Conservation (phyloP, 2,113 vertebrate species). For the Pluvialis apricaria region DNA sequence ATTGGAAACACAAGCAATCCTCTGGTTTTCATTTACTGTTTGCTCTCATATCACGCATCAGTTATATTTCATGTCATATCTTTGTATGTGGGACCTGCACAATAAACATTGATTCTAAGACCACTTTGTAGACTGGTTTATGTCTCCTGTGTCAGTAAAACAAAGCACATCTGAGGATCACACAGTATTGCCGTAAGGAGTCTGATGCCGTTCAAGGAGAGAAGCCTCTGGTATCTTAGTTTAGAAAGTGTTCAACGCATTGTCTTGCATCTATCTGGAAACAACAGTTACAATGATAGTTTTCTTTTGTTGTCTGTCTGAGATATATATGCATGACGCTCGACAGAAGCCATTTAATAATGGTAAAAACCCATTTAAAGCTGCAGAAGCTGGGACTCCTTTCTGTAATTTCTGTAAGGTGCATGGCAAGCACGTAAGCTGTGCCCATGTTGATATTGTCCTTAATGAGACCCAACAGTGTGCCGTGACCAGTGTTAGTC, state of each 20-base stretch:
- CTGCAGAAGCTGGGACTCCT: background rate
- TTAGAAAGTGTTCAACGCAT: background rate
- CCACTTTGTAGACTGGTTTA: background rate
- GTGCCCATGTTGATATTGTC: background rate
- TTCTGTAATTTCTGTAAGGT: background rate
- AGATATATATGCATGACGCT: background rate
- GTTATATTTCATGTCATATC: background rate
- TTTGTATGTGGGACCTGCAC: background rate
- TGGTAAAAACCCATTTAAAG: background rate
- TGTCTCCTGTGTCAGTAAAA: background rate
- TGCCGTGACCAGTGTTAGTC: background rate
- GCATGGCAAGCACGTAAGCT: background rate
- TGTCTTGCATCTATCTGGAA: background rate
- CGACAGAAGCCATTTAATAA: background rate
- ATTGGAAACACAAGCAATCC: background rate
- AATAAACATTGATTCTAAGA: background rate
- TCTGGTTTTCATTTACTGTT: background rate
- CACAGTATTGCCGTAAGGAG: background rate
- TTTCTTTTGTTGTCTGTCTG: background rate
- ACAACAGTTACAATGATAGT: background rate
- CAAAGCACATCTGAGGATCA: background rate
- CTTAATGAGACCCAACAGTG: background rate
- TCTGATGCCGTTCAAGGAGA: background rate
- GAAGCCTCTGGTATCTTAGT: background rate
- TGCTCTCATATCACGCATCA: background rate